Base-by-base conservation (phyloP, 2,797 vertebrate genomes). In the Cynopterus sphinx region DNA sequence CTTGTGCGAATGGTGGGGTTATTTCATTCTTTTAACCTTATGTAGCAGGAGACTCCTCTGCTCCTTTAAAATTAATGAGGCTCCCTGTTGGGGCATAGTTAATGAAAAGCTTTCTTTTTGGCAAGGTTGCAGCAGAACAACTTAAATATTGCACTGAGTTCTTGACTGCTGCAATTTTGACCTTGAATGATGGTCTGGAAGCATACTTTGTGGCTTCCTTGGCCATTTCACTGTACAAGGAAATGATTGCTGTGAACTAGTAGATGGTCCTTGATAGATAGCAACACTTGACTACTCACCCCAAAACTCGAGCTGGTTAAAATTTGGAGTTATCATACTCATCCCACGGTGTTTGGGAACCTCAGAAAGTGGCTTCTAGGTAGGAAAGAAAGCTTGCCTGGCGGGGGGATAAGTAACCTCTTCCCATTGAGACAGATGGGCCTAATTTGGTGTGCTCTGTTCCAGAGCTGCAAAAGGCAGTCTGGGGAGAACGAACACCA, bases 371-470 rank as follows among this genome's bases (percentile, higher is more conserved):
- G 86, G 61, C 71, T 97, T 94, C 94, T 95, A 74, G 70, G 49
- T 92, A 81, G 92, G 71, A 97, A 97, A 96, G 91, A 89, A 96
- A 96, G 94, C 53, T 43, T 94, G 85, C 65, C 81, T 97, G 90
- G 95, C 33, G 9, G 33, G 0, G 0, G 61, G 92, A 94, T 91
- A 70, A 77, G 90, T 81, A 92, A 84, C 91, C 94, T 95, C 89
- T 79, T 98, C 97, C 97, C 93, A 46, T 97, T 98, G 96, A 96
- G 97, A 97, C 97, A 98, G 98, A 98, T 98, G 98, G 97, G 92
- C 39, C 90, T 98, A 92, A 98, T 98, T 98, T 98, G 96, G 91
- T 95, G 97, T 55, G 91, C 55, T 95, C 71, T 0, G 0, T 98
- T 98, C 90, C 0, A 28, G 97, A 97, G 90, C 96, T 84, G 51